Conservation (phyloP, 2,797 vertebrate species). For the Ptychobarbus kaznakovi region DNA sequence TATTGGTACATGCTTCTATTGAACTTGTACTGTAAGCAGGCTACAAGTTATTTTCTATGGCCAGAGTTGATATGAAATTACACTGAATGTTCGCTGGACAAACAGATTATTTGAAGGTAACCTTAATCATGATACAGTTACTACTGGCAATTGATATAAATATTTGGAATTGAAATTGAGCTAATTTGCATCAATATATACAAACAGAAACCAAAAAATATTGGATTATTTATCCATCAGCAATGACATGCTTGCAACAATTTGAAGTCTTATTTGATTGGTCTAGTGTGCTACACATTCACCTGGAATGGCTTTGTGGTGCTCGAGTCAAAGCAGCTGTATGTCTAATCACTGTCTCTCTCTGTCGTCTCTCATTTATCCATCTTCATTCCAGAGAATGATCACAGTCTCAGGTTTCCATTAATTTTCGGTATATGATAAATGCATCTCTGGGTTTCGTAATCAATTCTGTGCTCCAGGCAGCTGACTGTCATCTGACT, state of each 20-base stretch:
- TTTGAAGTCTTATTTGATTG: not conserved
- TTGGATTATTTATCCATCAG: not conserved
- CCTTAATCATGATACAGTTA: too few relatives aligned
- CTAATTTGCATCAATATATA: too few relatives aligned
- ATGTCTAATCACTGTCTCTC: constrained; percentile 66
- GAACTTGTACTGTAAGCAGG: too few relatives aligned
- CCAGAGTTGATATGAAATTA: too few relatives aligned
- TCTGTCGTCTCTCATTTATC: constrained; percentile 69
- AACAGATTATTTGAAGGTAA: too few relatives aligned
- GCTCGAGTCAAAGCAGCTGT: constrained; percentile 67
- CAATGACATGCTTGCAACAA: not conserved
- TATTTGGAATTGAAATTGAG: too few relatives aligned
- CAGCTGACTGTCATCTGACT: constrained; percentile 71
- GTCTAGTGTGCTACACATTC: not conserved
- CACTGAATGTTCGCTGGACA: too few relatives aligned
- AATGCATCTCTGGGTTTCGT: constrained; percentile 66
- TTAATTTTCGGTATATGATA: constrained; percentile 61
- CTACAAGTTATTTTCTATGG: too few relatives aligned
- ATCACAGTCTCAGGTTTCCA: constrained; percentile 64
- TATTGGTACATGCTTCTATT: too few relatives aligned
- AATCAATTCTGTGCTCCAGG: constrained; percentile 69
- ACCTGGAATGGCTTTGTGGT: not conserved
- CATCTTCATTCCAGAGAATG: constrained; percentile 69
- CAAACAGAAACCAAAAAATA: not conserved
- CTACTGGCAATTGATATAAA: too few relatives aligned